phyloP scores from a whole-genome alignment of 1,140 invertebrate species.

The Thaumatotibia leucotreta region DNA sequence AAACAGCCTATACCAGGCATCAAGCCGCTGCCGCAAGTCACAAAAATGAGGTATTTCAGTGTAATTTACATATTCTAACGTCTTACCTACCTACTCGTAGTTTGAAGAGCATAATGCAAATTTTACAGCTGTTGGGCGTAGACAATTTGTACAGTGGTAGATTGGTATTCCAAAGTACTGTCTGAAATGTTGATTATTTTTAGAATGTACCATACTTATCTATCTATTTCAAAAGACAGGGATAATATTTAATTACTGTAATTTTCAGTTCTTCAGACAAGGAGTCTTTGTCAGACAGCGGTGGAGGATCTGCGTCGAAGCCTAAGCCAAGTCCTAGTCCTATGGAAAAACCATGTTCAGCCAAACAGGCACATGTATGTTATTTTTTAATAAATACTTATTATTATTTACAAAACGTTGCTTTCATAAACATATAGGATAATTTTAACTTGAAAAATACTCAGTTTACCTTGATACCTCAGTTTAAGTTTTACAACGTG shows the following conservation, averaged over 20 bases:
- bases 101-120: background rate
- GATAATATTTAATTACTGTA: background rate
- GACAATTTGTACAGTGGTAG: background rate
- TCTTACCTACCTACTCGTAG: no score
- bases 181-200: no score
- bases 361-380: conserved; percentile 55
- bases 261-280: conserved; percentile 70
- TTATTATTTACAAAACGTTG: no score
- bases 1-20: no score
- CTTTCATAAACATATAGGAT: no score
- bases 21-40: conserved; percentile 72
- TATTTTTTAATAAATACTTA: background rate
- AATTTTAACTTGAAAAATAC: no score
- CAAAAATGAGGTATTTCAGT: conserved; percentile 77
- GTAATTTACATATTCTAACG: no score
- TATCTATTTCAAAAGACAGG: no score
- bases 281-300: conserved; percentile 69
- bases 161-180: background rate
- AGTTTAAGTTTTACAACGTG: no score
- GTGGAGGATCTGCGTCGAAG: conserved; percentile 34
- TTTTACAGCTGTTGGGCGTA: background rate
- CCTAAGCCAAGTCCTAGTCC: conserved; percentile 55
- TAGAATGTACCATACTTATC: no score
- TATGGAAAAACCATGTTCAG: conserved; percentile 44
- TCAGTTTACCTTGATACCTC: no score